Percentiles rank a stretch among this genome's conserved stretches.
Evolutionary conservation across 2,888 invertebrate species (phyloP).

Genomic region (Nezara viridula): DNA sequence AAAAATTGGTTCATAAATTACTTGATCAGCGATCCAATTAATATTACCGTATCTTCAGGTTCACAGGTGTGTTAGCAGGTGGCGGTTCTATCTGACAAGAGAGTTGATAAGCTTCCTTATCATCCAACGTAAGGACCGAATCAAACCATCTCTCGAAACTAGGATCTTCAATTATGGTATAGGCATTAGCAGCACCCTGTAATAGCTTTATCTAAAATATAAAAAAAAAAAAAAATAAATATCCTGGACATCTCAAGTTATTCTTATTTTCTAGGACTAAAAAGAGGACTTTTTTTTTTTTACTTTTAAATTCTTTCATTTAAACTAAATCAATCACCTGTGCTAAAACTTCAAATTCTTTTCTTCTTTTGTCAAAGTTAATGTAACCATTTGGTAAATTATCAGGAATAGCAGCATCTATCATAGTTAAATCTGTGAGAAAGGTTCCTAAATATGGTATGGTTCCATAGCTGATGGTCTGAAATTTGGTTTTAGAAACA

Average conservation of each 20-base stretch:
- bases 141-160: slow-evolving; percentile 97
- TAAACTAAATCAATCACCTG: slow-evolving; percentile 70
- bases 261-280: too few species aligned
- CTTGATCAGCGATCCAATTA: neutral
- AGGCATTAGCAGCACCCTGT: slow-evolving; percentile 97
- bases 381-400: slow-evolving; percentile 85
- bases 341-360: slow-evolving; percentile 98
- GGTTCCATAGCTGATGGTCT: slow-evolving; percentile 90
- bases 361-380: slow-evolving; percentile 97
- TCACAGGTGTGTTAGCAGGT: slow-evolving; percentile 66
- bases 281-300: too few species aligned
- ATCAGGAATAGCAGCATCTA: slow-evolving; percentile 95
- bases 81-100: slow-evolving; percentile 91
- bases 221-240: slow-evolving; percentile 27
- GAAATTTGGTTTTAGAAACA: slow-evolving; percentile 65
- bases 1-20: neutral
- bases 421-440: slow-evolving; percentile 98
- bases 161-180: slow-evolving; percentile 87
- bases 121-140: slow-evolving; percentile 90
- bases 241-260: neutral
- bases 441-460: slow-evolving; percentile 98
- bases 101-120: slow-evolving; percentile 90
- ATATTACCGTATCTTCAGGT: slow-evolving; percentile 58
- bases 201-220: slow-evolving; percentile 84
- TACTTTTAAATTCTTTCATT: neutral